These are phyloP conservation scores for Sceloporus undulatus DNA, from an alignment of 2,113 vertebrate genomes.

Conservation along the genomic window DNA sequence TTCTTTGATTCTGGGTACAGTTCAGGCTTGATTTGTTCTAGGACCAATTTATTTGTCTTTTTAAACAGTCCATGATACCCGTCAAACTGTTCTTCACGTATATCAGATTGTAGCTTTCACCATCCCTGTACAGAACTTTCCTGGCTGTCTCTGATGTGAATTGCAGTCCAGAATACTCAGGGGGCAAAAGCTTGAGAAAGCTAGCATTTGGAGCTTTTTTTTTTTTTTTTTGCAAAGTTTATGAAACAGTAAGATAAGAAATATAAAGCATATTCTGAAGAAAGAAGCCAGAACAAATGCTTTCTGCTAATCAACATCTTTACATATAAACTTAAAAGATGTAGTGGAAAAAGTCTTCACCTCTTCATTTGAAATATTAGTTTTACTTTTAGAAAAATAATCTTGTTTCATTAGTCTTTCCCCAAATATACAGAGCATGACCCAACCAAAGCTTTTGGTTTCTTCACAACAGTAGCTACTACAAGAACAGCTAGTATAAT, in stretches of 20 bases:
- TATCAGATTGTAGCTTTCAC: background rate
- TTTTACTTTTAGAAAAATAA: background rate
- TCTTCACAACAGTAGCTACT: constrained; percentile 6
- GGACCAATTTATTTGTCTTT: no score
- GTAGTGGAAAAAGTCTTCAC: background rate
- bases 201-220: background rate
- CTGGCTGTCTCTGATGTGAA: background rate
- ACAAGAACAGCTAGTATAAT: constrained; percentile 3
- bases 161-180: background rate
- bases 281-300: background rate
- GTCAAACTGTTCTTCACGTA: no score
- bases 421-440: background rate
- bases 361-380: background rate
- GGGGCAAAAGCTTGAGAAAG: background rate
- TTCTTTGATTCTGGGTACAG: no score
- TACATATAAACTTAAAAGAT: constrained; percentile 3
- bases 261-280: background rate
- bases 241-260: constrained; percentile 7
- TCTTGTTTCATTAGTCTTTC: background rate
- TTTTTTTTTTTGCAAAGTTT: background rate
- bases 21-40: no score
- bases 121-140: background rate
- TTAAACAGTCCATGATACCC: no score
- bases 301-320: constrained; percentile 5
- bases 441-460: background rate